These are phyloP conservation scores for Tetranychus truncatus DNA, from an alignment of 2,888 invertebrate species.

Conservation along the genomic window DNA sequence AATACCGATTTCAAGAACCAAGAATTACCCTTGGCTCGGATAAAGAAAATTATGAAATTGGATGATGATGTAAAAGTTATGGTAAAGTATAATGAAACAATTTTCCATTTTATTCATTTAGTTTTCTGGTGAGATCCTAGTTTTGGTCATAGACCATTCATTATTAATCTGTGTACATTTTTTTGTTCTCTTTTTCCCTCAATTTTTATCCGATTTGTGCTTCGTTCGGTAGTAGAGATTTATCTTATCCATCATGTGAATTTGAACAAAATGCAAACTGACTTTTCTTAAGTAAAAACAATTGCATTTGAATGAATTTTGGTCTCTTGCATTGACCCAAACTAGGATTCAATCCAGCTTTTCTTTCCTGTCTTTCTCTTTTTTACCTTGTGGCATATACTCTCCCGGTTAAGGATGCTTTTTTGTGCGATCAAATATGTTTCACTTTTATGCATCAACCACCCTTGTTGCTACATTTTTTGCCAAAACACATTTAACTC, in stretches of 20 bases:
- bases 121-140: too few species aligned
- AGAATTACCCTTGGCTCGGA: constrained; percentile 78
- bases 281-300: neutral
- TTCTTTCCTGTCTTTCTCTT: constrained; percentile 8
- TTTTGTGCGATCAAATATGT: neutral
- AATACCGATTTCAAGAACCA: constrained; percentile 28
- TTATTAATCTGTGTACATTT: neutral
- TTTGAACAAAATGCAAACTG: too few species aligned
- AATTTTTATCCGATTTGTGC: neutral
- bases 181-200: neutral
- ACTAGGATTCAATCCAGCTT: too few species aligned
- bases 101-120: neutral
- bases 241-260: neutral
- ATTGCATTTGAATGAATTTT: neutral
- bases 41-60: constrained; percentile 98
- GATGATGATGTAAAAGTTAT: constrained; percentile 73
- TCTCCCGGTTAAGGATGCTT: neutral
- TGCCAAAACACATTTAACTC: too few species aligned
- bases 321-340: neutral
- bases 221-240: neutral
- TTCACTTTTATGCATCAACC: neutral
- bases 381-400: constrained; percentile 5
- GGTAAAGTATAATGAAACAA: constrained; percentile 1
- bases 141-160: neutral
- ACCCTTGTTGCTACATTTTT: too few species aligned